These are phyloP conservation scores for Noctua janthina DNA, from an alignment of 2,888 invertebrate genomes.

Conservation along the genomic window DNA sequence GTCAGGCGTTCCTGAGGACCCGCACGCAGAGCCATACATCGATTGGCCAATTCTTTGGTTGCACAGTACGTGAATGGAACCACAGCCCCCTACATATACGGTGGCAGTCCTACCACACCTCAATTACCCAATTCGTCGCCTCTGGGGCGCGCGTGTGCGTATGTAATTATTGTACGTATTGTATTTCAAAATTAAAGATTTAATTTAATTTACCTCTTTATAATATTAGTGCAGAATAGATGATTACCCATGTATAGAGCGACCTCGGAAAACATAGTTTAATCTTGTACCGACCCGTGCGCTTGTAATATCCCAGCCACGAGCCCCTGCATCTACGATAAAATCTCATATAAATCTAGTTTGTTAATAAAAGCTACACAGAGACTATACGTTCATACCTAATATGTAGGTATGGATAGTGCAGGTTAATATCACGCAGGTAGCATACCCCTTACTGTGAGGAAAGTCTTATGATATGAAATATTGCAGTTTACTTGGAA, in stretches of 20 bases:
- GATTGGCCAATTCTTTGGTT: no score
- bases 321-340: background rate
- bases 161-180: no score
- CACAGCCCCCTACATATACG: no score
- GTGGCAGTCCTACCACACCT: no score
- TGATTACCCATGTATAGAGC: background rate
- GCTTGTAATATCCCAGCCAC: background rate
- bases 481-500: constrained; percentile 12
- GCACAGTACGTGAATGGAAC: no score
- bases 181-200: background rate
- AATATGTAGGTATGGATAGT: background rate
- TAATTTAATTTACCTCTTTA: background rate
- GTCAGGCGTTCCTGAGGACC: no score
- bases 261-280: background rate
- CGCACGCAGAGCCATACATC: no score
- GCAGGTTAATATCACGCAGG: constrained; percentile 18
- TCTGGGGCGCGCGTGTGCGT: no score
- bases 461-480: constrained; percentile 8
- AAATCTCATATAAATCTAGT: background rate
- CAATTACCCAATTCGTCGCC: no score
- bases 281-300: background rate
- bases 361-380: constrained; percentile 16
- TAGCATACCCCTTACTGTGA: constrained; percentile 37
- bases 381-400: background rate
- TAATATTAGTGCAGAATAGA: background rate